Percentiles rank a stretch among this genome's conserved stretches.
phyloP scores from a whole-genome alignment of 2,888 invertebrate genomes.

The Balanococcus diminutus region DNA sequence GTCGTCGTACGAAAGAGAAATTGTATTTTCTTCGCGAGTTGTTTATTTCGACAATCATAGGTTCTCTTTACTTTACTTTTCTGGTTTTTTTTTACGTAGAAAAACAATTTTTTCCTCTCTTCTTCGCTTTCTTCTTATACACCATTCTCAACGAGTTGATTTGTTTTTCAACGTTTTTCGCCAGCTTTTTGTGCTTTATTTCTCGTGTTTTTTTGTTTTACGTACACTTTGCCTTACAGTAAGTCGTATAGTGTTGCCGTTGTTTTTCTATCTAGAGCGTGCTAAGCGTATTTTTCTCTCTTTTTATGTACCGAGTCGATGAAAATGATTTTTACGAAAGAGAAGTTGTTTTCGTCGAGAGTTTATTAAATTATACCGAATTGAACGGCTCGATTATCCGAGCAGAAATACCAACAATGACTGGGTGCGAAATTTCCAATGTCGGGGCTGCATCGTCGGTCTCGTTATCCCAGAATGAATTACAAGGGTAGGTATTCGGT shows the following conservation, averaged over 20 bases:
- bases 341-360: background rate
- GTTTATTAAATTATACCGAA: slow-evolving; percentile 32
- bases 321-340: slow-evolving; percentile 30
- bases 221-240: too few species aligned
- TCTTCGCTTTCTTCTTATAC: background rate
- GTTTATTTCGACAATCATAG: slow-evolving; percentile 22
- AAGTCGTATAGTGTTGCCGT: too few species aligned
- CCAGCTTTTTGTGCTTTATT: background rate
- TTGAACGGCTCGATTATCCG: slow-evolving; percentile 4
- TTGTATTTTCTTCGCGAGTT: background rate
- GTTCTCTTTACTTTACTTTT: background rate
- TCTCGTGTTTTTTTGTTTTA: background rate
- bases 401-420: background rate
- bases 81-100: background rate
- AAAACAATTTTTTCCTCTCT: background rate
- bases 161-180: slow-evolving; percentile 28
- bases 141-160: background rate
- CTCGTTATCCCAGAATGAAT: slow-evolving; percentile 3
- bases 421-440: background rate
- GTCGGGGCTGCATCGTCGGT: too few species aligned
- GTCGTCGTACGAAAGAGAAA: background rate
- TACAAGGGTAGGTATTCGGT: background rate
- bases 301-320: background rate
- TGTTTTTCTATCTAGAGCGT: background rate
- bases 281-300: background rate